Conservation (phyloP, 2,113 vertebrate species). For the Scomber scombrus region DNA sequence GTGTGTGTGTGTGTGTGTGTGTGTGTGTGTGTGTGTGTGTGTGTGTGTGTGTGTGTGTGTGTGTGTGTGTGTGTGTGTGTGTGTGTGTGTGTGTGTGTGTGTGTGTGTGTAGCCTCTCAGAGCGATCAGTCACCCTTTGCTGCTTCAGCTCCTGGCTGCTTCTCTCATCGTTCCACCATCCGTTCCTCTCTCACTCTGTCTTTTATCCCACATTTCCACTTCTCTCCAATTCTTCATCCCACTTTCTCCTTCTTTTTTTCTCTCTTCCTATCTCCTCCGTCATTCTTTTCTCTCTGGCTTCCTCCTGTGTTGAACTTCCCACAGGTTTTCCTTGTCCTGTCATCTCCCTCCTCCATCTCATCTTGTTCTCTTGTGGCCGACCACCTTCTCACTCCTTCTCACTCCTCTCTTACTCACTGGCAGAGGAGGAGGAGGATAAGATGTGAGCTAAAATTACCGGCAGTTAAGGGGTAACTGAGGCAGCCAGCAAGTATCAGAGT, state of each 20-base stretch:
- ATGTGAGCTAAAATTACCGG: constrained; percentile 59
- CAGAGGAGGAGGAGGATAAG: constrained; percentile 53
- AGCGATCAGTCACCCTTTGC: constrained; percentile 84
- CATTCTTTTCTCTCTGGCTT: constrained; percentile 23
- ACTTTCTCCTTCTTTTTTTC: constrained; percentile 7
- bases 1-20: constrained; percentile 70
- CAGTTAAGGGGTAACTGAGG: constrained; percentile 66
- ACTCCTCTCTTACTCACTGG: constrained; percentile 66
- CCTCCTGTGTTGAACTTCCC: constrained; percentile 39
- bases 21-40: constrained; percentile 73
- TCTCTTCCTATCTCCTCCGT: not conserved
- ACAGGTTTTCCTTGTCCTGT: constrained; percentile 46
- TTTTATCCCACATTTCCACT: constrained; percentile 53
- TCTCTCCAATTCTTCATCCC: not conserved
- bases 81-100: constrained; percentile 65
- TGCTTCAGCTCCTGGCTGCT: constrained; percentile 81
- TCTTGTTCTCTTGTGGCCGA: constrained; percentile 41
- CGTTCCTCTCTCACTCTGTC: constrained; percentile 43
- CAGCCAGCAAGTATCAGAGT: constrained; percentile 43
- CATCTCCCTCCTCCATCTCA: constrained; percentile 46
- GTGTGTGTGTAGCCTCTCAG: constrained; percentile 76
- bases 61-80: constrained; percentile 70
- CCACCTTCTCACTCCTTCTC: constrained; percentile 55
- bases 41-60: constrained; percentile 66
- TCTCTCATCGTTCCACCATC: constrained; percentile 57